Evolutionary conservation across 92 coral and sea anemone species (phyloP).

Genomic region (Siderastrea siderea): DNA sequence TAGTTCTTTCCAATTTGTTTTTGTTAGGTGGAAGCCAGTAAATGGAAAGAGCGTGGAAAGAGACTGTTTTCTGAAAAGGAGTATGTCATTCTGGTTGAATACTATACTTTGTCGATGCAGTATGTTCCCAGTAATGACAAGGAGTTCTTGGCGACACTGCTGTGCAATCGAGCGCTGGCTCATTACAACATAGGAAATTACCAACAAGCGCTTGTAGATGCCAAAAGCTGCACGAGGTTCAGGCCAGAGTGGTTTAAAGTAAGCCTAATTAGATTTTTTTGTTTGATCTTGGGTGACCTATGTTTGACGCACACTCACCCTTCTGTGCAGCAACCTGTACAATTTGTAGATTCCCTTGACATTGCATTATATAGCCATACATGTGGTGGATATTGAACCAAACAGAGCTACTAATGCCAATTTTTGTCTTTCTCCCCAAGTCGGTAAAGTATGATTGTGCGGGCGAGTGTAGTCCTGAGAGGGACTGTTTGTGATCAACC

Average conservation of each 20-base stretch:
- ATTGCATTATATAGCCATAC: too few species aligned
- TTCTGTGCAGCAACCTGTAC: too few species aligned
- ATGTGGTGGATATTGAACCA: too few species aligned
- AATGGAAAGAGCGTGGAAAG: constrained; percentile 81
- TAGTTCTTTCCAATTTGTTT: not conserved
- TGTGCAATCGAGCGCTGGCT: constrained; percentile 80
- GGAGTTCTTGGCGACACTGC: constrained; percentile 64
- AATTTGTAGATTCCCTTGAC: too few species aligned
- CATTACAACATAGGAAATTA: constrained; percentile 53
- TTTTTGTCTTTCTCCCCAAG: too few species aligned
- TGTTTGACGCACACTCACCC: too few species aligned
- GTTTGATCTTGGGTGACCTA: not conserved
- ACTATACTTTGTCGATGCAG: constrained; percentile 75
- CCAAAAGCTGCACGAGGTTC: constrained; percentile 68
- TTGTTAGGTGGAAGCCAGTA: constrained; percentile 66
- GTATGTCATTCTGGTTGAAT: constrained; percentile 55
- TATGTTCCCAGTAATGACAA: constrained; percentile 62
- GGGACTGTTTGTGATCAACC: too few species aligned
- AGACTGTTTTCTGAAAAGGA: constrained; percentile 61
- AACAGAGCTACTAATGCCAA: too few species aligned
- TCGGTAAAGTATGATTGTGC: too few species aligned
- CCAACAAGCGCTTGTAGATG: constrained; percentile 65
- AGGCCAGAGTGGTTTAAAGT: constrained; percentile 83
- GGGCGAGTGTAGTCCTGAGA: too few species aligned
- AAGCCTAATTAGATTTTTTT: not conserved